These are phyloP conservation scores for Drosophila meridiana DNA, from an alignment of 2,888 invertebrate genomes.

Conservation along the genomic window DNA sequence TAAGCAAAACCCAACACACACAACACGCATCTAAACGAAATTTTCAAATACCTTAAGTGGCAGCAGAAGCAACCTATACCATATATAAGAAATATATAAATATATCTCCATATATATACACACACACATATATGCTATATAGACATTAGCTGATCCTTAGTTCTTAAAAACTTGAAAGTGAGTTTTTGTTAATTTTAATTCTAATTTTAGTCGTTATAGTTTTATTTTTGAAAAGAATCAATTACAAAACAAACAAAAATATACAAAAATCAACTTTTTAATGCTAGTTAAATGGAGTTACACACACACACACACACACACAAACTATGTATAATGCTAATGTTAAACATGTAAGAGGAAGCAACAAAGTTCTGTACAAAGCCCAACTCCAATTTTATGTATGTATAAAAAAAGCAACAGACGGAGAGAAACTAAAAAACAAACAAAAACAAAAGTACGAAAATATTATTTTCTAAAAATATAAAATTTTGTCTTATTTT, in stretches of 20 bases:
- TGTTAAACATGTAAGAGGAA: slow-evolving; percentile 55
- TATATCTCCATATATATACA: background rate
- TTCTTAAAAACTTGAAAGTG: slow-evolving; percentile 48
- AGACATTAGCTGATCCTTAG: slow-evolving; percentile 67
- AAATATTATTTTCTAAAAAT: slow-evolving; percentile 77
- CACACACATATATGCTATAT: slow-evolving; percentile 44
- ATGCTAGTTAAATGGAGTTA: slow-evolving; percentile 72
- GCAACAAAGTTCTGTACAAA: slow-evolving; percentile 72
- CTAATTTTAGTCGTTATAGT: slow-evolving; percentile 71
- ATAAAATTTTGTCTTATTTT: slow-evolving; percentile 56
- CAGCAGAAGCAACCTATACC: slow-evolving; percentile 55
- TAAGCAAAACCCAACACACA: slow-evolving; percentile 18
- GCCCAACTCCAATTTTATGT: slow-evolving; percentile 76
- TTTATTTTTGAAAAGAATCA: slow-evolving; percentile 58
- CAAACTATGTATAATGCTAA: slow-evolving; percentile 63
- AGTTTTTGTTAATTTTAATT: slow-evolving; percentile 74
- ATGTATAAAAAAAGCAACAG: slow-evolving; percentile 66
- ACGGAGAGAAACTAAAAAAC: slow-evolving; percentile 32
- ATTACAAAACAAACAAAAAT: slow-evolving; percentile 35
- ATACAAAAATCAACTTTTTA: slow-evolving; percentile 38
- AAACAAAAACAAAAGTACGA: slow-evolving; percentile 34
- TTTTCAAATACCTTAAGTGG: slow-evolving; percentile 57
- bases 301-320: slow-evolving; percentile 30
- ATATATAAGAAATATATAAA: background rate
- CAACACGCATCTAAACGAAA: slow-evolving; percentile 37